Base-by-base conservation (phyloP, 2,888 invertebrate genomes). In the Timandra comae region DNA sequence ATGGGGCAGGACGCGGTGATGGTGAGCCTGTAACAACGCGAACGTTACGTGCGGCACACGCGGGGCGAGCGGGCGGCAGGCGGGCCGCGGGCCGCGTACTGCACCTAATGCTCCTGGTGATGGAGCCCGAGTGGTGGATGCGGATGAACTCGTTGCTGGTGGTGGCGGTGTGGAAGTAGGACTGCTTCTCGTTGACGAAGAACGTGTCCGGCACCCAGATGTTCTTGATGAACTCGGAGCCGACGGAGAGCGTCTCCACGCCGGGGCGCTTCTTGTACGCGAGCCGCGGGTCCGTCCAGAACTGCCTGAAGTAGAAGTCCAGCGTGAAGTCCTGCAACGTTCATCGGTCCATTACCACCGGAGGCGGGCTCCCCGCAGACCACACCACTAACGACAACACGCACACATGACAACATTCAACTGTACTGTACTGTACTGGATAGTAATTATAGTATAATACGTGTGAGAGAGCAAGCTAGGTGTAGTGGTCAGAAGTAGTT, bases 121-220 rank as follows among this genome's bases (percentile, higher is more conserved):
- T 94, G 76, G 94, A 93, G 68, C 95, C 97, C 63, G 93, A 93
- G 78, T 95, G 92, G 82, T 94, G 93, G 76, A 97, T 96, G 60
- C 97, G 91, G 78, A 97, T 93, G 89, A 97, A 97, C 87, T 97
- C 98, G 88, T 98, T 98, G 87, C 96, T 96, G 73, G 98, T 98
- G 70, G 98, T 98, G 60, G 98, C 98, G 79, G 95, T 95, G 88
- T 98, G 98, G 87, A 98, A 97, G 88, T 97, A 98, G 57, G 98
- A 96, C 87, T 97, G 96, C 88, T 98, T 99, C 87, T 99, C 98
- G 86, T 98, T 98, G 64, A 98, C 98, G 87, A 99, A 98, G 88
- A 98, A 98, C 52, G 98, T 98, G 85, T 98, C 98, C 56, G 98
- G 98, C 63, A 98, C 97, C 98, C 98, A 98, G 72, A 98, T 97